These are phyloP conservation scores for Drosophila sechellia DNA, from an alignment of 1,140 invertebrate genomes.

Conservation along the genomic window DNA sequence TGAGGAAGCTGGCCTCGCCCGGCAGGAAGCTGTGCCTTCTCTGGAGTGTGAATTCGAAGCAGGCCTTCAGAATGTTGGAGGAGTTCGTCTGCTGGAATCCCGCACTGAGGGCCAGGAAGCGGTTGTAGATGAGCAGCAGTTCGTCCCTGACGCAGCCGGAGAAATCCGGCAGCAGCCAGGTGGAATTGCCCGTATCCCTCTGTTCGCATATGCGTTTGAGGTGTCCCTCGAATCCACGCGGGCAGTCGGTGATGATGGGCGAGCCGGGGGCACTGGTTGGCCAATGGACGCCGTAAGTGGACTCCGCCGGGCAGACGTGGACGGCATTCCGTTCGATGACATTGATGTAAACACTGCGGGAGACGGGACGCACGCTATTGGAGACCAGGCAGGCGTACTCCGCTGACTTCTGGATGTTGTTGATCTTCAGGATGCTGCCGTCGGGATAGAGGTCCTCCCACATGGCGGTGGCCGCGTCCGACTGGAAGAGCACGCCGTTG, in stretches of 20 bases:
- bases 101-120: slow-evolving; percentile 87
- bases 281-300: slow-evolving; percentile 86
- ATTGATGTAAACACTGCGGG: slow-evolving; percentile 87
- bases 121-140: slow-evolving; percentile 87
- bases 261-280: slow-evolving; percentile 87
- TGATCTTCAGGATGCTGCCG: slow-evolving; percentile 91
- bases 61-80: slow-evolving; percentile 84
- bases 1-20: slow-evolving; percentile 81
- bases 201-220: slow-evolving; percentile 86
- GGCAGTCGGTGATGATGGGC: slow-evolving; percentile 87
- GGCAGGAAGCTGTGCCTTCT: slow-evolving; percentile 75
- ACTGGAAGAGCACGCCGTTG: slow-evolving; percentile 89
- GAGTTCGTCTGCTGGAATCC: slow-evolving; percentile 88
- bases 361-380: slow-evolving; percentile 86
- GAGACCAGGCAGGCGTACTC: slow-evolving; percentile 87
- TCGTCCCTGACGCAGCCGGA: slow-evolving; percentile 89
- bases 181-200: slow-evolving; percentile 87
- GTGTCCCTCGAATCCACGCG: slow-evolving; percentile 85
- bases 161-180: slow-evolving; percentile 91
- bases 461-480: slow-evolving; percentile 89
- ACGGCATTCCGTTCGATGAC: slow-evolving; percentile 87
- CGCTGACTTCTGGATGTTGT: slow-evolving; percentile 89
- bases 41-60: slow-evolving; percentile 78
- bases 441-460: slow-evolving; percentile 92
- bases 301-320: slow-evolving; percentile 86